Percentiles rank a stretch among this genome's conserved stretches.
Evolutionary conservation across 2,888 invertebrate species (phyloP).

Genomic region (Hecatera dysodea): DNA sequence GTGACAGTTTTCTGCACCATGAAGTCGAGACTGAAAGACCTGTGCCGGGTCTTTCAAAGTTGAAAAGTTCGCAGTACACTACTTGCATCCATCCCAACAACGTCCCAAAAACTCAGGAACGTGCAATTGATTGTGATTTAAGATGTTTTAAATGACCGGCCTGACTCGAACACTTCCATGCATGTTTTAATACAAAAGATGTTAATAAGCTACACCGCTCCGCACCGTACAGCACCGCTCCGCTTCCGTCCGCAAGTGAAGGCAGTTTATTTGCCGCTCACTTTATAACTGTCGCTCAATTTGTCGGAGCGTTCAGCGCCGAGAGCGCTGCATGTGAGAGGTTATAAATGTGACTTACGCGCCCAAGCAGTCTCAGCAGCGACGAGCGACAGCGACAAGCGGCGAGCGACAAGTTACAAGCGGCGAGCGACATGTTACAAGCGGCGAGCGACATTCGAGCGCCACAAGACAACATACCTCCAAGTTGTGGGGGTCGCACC

Average conservation of each 20-base stretch:
- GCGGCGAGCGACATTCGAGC: no score
- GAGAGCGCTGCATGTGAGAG: constrained; percentile 41
- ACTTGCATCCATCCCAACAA: no score
- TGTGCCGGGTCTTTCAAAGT: no score
- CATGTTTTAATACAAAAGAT: not conserved
- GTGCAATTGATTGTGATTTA: no score
- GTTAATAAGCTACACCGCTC: not conserved
- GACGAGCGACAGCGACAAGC: not conserved
- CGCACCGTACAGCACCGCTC: not conserved
- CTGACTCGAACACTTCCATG: no score
- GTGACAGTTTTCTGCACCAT: no score
- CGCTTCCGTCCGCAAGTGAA: constrained; percentile 2
- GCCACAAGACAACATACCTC: not conserved
- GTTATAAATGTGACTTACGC: constrained; percentile 33
- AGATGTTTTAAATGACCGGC: no score
- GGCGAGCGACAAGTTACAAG: not conserved
- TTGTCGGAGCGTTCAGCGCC: constrained; percentile 36
- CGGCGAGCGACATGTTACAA: not conserved
- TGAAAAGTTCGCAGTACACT: no score
- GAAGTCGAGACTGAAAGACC: no score
- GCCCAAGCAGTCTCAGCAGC: constrained; percentile 6
- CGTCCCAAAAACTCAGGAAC: no score
- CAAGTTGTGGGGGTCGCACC: not conserved
- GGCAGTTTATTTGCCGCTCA: constrained; percentile 42
- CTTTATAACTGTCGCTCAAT: constrained; percentile 53